Conservation (phyloP, 2,113 vertebrate genomes). For the Burhinus bistriatus region DNA sequence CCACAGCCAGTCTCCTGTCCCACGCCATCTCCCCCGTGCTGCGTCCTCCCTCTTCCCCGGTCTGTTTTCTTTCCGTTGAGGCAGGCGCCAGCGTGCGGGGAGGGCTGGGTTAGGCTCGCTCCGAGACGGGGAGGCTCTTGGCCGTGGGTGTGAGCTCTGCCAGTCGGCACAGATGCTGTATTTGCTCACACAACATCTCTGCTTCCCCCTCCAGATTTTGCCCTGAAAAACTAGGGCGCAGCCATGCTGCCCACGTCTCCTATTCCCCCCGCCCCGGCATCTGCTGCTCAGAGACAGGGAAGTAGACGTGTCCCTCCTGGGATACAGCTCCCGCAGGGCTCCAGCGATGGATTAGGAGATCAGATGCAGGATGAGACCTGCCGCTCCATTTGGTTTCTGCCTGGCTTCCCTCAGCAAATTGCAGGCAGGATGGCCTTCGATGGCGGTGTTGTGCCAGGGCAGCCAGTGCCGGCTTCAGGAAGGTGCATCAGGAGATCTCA, state of each 20-base stretch:
- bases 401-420: fast-evolving
- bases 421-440: fast-evolving
- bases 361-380: not conserved
- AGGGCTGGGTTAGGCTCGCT: not conserved
- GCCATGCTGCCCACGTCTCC: not conserved
- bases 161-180: constrained; percentile 1
- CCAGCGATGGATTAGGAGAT: no score
- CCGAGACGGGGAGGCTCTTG: not conserved
- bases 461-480: fast-evolving
- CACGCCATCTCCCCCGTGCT: not conserved
- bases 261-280: not conserved
- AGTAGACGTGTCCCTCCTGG: not conserved
- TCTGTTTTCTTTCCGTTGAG: not conserved
- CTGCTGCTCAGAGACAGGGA: not conserved
- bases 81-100: not conserved
- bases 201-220: constrained; percentile 2
- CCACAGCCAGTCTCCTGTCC: fast-evolving
- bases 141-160: constrained; percentile 9
- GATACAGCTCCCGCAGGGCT: fast-evolving
- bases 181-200: constrained; percentile 5
- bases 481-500: not conserved
- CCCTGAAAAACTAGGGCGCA: constrained; percentile 22
- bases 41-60: not conserved
- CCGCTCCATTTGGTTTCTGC: fast-evolving
- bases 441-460: not conserved